These are phyloP conservation scores for Phymanthus crucifer DNA, from an alignment of 92 coral and sea anemone species.

Conservation along the genomic window DNA sequence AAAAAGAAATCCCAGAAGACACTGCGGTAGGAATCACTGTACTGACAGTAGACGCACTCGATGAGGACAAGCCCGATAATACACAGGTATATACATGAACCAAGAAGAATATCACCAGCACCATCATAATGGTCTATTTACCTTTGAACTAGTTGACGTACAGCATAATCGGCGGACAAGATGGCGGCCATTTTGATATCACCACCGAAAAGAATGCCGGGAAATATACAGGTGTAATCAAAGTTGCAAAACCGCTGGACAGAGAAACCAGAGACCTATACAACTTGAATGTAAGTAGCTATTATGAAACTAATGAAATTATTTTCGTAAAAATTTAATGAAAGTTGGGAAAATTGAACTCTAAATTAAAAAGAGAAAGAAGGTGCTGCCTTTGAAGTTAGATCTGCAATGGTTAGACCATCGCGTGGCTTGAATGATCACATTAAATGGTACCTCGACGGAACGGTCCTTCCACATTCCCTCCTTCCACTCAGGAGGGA, in stretches of 20 bases:
- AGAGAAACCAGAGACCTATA: constrained; percentile 72
- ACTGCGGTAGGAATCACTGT: constrained; percentile 59
- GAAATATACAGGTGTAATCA: constrained; percentile 63
- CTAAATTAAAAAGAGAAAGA: too few relatives aligned
- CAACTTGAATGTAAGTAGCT: constrained; percentile 61
- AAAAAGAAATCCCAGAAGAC: constrained; percentile 79
- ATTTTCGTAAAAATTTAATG: neutral
- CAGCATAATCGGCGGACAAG: constrained; percentile 68
- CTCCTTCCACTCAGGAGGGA: too few relatives aligned
- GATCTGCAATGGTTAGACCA: too few relatives aligned
- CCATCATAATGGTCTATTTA: neutral
- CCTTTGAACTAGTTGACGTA: constrained; percentile 55
- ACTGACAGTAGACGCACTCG: constrained; percentile 74
- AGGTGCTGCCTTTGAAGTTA: too few relatives aligned
- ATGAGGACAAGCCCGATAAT: constrained; percentile 67
- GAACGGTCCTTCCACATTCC: too few relatives aligned
- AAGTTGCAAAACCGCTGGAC: constrained; percentile 74
- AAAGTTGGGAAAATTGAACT: too few relatives aligned
- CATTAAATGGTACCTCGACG: too few relatives aligned
- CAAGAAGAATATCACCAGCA: neutral
- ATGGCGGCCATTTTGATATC: constrained; percentile 53
- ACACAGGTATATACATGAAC: constrained; percentile 52
- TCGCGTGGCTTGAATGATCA: too few relatives aligned
- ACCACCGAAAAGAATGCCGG: constrained; percentile 54
- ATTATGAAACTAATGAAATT: neutral